Evolutionary conservation across 2,888 invertebrate species (phyloP).

Genomic region (Pandemis corylana): DNA sequence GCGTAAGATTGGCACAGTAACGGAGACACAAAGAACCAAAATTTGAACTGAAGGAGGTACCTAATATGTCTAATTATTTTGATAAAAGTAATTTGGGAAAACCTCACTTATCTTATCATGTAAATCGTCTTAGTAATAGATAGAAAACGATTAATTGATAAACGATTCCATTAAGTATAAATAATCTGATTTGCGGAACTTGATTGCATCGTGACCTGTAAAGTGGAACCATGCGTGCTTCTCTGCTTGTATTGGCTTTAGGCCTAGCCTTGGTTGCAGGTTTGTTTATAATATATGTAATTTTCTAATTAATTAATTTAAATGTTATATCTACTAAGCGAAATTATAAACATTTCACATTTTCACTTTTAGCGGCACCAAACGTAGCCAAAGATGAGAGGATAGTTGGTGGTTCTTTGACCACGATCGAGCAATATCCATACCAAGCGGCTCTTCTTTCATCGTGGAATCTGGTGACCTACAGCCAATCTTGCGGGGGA

Average conservation of each 20-base stretch:
- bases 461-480: slow-evolving; percentile 18
- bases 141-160: background rate
- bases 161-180: background rate
- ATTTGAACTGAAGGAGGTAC: no score
- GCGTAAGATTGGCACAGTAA: no score
- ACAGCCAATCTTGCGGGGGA: slow-evolving; percentile 43
- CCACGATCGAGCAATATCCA: slow-evolving; percentile 42
- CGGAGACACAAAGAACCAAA: no score
- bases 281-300: no score
- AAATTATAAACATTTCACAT: no score
- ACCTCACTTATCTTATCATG: background rate
- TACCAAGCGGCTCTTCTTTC: slow-evolving; percentile 33
- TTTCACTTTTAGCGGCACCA: no score
- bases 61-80: background rate
- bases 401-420: slow-evolving; percentile 45
- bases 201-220: background rate
- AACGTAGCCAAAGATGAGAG: slow-evolving; percentile 14
- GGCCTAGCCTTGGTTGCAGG: background rate
- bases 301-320: no score
- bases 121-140: background rate
- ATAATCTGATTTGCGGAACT: background rate
- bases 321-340: no score
- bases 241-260: background rate
- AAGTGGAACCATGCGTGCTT: background rate
- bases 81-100: background rate